Conservation (phyloP, 1,140 invertebrate species). For the Nylanderia fulva region DNA sequence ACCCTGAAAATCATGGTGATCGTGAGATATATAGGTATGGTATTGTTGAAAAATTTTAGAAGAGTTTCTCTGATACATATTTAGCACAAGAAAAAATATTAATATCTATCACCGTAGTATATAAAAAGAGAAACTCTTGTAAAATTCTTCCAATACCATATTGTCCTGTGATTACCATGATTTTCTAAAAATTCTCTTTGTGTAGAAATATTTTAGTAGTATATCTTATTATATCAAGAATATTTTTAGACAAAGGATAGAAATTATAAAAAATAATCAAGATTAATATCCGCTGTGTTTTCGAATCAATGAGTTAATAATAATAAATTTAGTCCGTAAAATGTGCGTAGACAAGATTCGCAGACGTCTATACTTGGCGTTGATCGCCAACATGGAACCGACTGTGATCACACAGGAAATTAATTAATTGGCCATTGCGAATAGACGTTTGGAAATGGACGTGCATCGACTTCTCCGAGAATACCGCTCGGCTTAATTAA, state of each 20-base stretch:
- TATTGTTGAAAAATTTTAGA: too few species aligned
- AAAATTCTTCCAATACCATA: too few species aligned
- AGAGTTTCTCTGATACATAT: too few species aligned
- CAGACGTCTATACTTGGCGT: background rate
- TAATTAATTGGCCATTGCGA: constrained; percentile 64
- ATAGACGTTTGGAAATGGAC: constrained; percentile 25
- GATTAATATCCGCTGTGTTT: background rate
- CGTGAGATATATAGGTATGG: too few species aligned
- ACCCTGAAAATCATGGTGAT: too few species aligned
- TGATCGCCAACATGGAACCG: background rate
- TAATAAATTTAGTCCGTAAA: background rate
- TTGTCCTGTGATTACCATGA: too few species aligned
- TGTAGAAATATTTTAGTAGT: background rate
- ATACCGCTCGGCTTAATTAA: constrained; percentile 63
- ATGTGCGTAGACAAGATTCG: background rate
- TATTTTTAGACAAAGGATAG: background rate
- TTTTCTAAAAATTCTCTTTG: too few species aligned
- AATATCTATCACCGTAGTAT: too few species aligned
- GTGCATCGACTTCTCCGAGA: constrained; percentile 53
- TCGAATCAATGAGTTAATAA: background rate
- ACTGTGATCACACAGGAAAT: constrained; percentile 40
- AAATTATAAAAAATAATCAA: background rate
- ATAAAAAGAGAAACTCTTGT: too few species aligned
- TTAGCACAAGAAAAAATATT: too few species aligned
- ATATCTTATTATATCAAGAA: background rate